Evolutionary conservation across 2,888 invertebrate genomes (phyloP), one percentile per base, ranked within the genome.

Genomic region (Bombylius discolor): DNA sequence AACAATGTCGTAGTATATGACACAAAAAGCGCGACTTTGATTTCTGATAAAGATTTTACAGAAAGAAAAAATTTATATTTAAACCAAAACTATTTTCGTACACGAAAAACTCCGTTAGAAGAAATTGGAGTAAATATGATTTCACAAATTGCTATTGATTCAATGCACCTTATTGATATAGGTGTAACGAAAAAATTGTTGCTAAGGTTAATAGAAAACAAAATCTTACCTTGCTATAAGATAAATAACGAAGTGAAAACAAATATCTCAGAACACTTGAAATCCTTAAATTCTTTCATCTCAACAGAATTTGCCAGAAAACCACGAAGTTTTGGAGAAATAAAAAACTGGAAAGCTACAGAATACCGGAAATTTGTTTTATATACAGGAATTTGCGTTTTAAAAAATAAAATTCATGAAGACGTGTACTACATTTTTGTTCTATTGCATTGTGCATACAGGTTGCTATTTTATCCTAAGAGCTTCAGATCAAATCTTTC

Each of bases 161-260:
- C 62, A n/a, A 64, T 65, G 64, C 64, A 65, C 52, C 49, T 61
- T 8, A 58, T 62, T 52, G 65, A 64, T 58, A 54, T 61, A 34
- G 62, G 61, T 33, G 58, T 62, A 13, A 59, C 51, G 32, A 56
- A 52, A 46, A 61, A 58, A 49, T 55, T 59, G 44, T 53, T 58
- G 42, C 32, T 31, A 9, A 51, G 49, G 51, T 44, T 58, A 51
- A 32, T 56, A 0, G 31, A 56, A 50, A 56, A 54, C 42, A 57
- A 60, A 56, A 31, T 56, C 11, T 12, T 7, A 34, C n/a, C 5
- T 13, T 6, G 4, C 5, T 44, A 51, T 44, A 51, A 44, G 42
- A 51, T 51, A 44, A 44, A 42, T 44, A n/a, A 51, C 5, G 44
- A 42, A 7, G 42, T 23, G 23, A 51, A 51, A 42, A n/a, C n/a